Conservation (phyloP, 2,113 vertebrate species). For the Boulengeromyrus knoepffleri region DNA sequence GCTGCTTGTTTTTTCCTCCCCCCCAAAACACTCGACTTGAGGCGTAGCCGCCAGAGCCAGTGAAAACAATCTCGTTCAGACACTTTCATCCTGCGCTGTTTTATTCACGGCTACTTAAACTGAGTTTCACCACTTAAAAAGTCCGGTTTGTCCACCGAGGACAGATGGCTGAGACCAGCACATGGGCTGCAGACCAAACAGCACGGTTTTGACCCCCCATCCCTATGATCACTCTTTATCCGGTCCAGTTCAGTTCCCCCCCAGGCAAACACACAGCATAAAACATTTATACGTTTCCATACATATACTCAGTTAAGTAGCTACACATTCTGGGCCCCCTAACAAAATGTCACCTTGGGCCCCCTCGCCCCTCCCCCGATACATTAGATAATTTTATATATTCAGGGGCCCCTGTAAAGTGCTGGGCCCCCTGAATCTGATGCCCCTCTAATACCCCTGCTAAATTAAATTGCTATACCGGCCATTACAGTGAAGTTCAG, state of each 20-base stretch:
- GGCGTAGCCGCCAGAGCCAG: slow-evolving; percentile 31
- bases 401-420: neutral
- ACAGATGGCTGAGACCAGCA: neutral
- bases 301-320: neutral
- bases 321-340: neutral
- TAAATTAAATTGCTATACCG: neutral
- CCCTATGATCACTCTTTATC: neutral
- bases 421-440: neutral
- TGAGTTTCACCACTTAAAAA: slow-evolving; percentile 14
- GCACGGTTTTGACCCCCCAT: neutral
- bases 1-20: slow-evolving; percentile 36
- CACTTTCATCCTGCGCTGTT: slow-evolving; percentile 32
- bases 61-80: slow-evolving; percentile 51
- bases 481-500: neutral
- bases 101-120: slow-evolving; percentile 25
- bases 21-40: slow-evolving; percentile 32
- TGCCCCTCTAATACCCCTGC: neutral
- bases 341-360: neutral
- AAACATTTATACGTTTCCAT: neutral
- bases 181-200: neutral
- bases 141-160: slow-evolving; percentile 7
- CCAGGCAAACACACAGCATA: neutral
- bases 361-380: neutral
- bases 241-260: neutral
- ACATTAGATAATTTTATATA: neutral